These are phyloP conservation scores for Carapus acus DNA, from an alignment of 2,797 vertebrate species.

Conservation along the genomic window DNA sequence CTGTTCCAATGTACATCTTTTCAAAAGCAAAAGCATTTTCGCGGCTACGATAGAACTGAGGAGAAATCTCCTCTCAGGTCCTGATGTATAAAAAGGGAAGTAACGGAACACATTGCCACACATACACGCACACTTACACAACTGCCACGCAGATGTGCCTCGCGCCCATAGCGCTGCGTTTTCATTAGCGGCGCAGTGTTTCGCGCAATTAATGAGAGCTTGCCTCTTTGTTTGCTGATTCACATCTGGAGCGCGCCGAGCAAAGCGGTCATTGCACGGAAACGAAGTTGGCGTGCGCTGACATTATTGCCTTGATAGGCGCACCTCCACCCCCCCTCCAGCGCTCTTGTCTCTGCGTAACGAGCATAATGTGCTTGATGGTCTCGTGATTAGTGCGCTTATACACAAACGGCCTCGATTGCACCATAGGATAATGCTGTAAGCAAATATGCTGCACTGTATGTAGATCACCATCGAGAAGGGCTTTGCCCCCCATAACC, in stretches of 20 bases:
- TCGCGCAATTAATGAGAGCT: conserved; percentile 22
- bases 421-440: conserved; percentile 9
- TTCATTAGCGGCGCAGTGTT: conserved; percentile 24
- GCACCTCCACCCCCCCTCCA: conserved; percentile 39
- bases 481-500: conserved; percentile 41
- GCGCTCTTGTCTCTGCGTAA: conserved; percentile 27
- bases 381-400: conserved; percentile 51
- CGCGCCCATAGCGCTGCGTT: conserved; percentile 12
- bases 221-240: conserved; percentile 35
- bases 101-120: too few relatives aligned
- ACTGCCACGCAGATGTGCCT: conserved; percentile 4
- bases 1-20: conserved; percentile 3
- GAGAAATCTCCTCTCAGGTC: too few relatives aligned
- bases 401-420: conserved; percentile 32
- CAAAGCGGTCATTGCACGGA: conserved; percentile 18
- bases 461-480: conserved; percentile 53
- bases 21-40: not conserved
- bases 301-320: conserved; percentile 44
- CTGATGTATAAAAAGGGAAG: too few relatives aligned
- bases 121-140: not conserved
- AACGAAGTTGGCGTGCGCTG: conserved; percentile 36
- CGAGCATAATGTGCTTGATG: conserved; percentile 43
- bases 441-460: conserved; percentile 19
- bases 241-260: conserved; percentile 36
- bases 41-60: too few relatives aligned